A percentile compares a stretch with the other conserved stretches of the same genome.
phyloP scores from a whole-genome alignment of 2,113 vertebrate species.

The Puntigrus tetrazona region DNA sequence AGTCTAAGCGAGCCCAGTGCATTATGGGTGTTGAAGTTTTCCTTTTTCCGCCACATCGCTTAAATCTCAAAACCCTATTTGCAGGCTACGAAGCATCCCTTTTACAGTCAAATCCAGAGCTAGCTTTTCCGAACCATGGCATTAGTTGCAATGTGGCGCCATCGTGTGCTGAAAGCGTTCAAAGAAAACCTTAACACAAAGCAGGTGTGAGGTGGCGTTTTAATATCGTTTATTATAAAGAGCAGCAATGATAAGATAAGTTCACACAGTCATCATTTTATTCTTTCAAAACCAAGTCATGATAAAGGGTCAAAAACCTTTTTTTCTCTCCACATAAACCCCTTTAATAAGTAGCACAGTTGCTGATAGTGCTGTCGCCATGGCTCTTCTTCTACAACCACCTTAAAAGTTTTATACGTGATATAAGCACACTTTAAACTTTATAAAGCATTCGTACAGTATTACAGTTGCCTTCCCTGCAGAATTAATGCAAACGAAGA shows the following conservation, averaged over 20 bases:
- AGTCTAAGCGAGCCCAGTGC: background rate
- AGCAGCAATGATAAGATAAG: background rate
- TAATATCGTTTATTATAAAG: constrained; percentile 23
- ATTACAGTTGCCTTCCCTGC: constrained; percentile 3
- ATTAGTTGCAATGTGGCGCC: background rate
- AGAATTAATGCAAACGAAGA: constrained; percentile 3
- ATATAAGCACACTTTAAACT: background rate
- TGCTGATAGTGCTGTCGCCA: background rate
- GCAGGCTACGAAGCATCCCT: background rate
- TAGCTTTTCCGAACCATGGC: background rate
- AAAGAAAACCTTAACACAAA: background rate
- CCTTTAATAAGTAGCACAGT: background rate
- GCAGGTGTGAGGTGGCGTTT: background rate
- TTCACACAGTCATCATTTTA: background rate
- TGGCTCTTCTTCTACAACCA: background rate
- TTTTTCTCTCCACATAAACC: background rate
- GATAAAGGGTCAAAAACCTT: background rate
- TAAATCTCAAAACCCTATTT: background rate
- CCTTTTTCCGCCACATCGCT: background rate
- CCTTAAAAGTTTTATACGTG: background rate
- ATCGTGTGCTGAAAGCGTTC: background rate
- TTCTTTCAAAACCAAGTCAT: background rate
- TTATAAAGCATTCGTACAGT: background rate
- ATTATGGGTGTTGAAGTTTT: background rate
- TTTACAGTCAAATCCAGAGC: background rate